A percentile compares a stretch with the other conserved stretches of the same genome.
phyloP scores from a whole-genome alignment of 2,113 vertebrate species.

The Hippolais icterina region DNA sequence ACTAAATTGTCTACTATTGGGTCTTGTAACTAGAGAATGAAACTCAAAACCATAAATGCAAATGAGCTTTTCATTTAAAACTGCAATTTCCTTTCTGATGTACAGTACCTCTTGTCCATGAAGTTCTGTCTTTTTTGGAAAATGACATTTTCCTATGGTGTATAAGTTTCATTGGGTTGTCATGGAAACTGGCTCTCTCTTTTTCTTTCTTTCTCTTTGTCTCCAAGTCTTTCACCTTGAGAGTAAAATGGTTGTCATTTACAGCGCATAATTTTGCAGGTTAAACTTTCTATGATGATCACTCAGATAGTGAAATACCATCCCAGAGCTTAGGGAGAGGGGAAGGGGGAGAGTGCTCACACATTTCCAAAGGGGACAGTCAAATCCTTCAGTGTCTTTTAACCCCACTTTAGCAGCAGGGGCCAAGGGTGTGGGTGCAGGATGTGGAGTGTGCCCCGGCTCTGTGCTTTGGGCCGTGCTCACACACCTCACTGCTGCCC shows the following conservation, averaged over 20 bases:
- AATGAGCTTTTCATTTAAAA: constrained; percentile 47
- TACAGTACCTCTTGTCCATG: constrained; percentile 24
- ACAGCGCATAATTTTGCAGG: neutral
- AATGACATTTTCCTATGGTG: constrained; percentile 27
- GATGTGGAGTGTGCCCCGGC: rapidly evolving
- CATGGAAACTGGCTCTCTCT: constrained; percentile 56
- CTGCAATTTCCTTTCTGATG: constrained; percentile 30
- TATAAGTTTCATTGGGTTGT: constrained; percentile 40
- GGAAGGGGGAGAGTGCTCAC: neutral
- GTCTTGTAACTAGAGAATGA: constrained; percentile 14
- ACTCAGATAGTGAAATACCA: neutral
- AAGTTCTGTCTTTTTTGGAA: constrained; percentile 43
- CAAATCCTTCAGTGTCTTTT: neutral
- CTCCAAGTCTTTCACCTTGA: constrained; percentile 55
- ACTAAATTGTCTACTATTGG: constrained; percentile 17
- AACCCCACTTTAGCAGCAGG: neutral
- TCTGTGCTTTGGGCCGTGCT: neutral
- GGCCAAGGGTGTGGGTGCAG: neutral
- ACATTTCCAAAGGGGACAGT: neutral
- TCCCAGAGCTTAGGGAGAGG: neutral
- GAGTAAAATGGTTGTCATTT: constrained; percentile 58
- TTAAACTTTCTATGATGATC: constrained; percentile 37
- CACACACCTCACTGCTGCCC: neutral
- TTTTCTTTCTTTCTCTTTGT: neutral
- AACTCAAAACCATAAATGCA: constrained; percentile 22